A percentile compares a stretch with the other conserved stretches of the same genome.
Conservation (phyloP, 2,113 vertebrate species). For the Gymnarchus niloticus region DNA sequence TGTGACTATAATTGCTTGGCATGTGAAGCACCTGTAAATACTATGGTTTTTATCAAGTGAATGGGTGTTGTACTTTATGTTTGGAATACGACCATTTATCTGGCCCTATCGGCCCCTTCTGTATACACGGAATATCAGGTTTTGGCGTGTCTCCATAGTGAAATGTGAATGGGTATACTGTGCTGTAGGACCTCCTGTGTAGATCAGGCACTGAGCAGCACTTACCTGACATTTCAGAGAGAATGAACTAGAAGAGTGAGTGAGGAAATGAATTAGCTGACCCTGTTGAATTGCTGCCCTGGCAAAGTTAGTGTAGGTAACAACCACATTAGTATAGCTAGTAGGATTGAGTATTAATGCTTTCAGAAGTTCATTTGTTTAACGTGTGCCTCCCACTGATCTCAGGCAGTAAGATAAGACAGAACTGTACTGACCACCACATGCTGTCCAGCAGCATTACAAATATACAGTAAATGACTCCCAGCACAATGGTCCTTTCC, state of each 20-base stretch:
- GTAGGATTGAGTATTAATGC: too few species aligned
- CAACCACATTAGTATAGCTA: background rate
- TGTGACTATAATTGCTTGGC: background rate
- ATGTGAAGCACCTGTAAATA: background rate
- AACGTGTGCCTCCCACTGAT: background rate
- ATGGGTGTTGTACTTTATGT: background rate
- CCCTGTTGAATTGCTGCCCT: background rate
- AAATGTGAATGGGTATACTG: background rate
- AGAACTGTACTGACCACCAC: background rate
- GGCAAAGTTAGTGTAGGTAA: background rate
- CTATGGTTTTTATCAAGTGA: background rate
- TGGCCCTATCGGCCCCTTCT: background rate
- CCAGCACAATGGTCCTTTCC: background rate
- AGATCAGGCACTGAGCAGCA: background rate
- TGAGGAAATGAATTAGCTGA: background rate
- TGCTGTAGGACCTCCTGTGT: background rate
- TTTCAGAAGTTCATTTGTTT: background rate
- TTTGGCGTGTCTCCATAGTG: background rate
- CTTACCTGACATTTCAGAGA: background rate
- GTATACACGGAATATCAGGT: background rate
- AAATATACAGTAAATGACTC: background rate
- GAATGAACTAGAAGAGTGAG: background rate
- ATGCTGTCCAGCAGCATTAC: background rate
- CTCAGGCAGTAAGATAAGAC: background rate
- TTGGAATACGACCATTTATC: background rate